phyloP scores from a whole-genome alignment of 2,888 invertebrate genomes.

The Toxonevra muliebris region DNA sequence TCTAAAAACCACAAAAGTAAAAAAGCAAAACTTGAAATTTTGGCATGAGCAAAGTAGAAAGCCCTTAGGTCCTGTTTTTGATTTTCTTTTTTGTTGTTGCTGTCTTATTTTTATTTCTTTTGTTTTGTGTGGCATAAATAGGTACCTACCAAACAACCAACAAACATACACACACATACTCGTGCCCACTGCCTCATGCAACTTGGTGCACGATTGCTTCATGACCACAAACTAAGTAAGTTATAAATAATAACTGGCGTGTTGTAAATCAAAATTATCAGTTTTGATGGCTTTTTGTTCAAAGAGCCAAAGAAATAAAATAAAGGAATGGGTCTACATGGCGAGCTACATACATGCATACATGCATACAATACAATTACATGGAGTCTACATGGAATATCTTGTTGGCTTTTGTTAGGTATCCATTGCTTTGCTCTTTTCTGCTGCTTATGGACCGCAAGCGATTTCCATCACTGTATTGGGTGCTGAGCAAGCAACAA shows the following conservation, averaged over 20 bases:
- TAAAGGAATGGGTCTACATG: too few relatives aligned
- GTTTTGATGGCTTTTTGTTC: constrained; percentile 48
- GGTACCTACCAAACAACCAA: background rate
- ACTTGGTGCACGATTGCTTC: constrained; percentile 22
- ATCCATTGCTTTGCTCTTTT: too few relatives aligned
- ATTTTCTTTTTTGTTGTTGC: background rate
- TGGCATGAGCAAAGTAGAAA: background rate
- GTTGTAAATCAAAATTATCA: constrained; percentile 66
- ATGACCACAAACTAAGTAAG: constrained; percentile 57
- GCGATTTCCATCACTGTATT: too few relatives aligned
- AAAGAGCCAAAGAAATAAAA: background rate
- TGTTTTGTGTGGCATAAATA: constrained; percentile 18
- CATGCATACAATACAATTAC: too few relatives aligned
- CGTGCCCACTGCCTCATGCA: background rate
- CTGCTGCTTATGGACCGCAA: too few relatives aligned
- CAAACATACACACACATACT: constrained; percentile 6
- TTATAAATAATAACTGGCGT: constrained; percentile 66
- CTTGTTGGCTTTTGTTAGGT: too few relatives aligned
- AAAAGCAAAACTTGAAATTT: background rate
- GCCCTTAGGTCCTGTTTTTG: too few relatives aligned
- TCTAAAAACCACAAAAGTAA: constrained; percentile 5
- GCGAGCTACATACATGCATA: too few relatives aligned
- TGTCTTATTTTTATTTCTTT: constrained; percentile 18
- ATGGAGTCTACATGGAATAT: too few relatives aligned
- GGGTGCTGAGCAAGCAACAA: too few relatives aligned